These are phyloP conservation scores for Cremastinae sp. DNA, from an alignment of 2,888 invertebrate species.

Conservation along the genomic window DNA sequence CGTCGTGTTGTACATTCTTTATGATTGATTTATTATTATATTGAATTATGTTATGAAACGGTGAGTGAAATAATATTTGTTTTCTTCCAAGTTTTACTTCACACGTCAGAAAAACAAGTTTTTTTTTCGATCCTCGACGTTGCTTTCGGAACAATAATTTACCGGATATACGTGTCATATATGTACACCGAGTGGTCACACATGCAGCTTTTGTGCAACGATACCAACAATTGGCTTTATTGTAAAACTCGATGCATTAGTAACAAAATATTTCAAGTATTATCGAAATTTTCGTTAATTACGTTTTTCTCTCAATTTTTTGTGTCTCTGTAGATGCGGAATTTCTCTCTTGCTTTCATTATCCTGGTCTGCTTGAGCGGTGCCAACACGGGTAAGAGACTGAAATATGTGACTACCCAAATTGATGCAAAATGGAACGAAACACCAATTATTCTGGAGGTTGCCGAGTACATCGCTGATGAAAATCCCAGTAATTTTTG, in stretches of 20 bases:
- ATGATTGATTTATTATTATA: constrained; percentile 63
- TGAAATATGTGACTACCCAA: constrained; percentile 90
- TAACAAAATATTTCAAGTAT: constrained; percentile 8
- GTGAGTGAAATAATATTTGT: constrained; percentile 57
- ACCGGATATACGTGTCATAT: too few relatives aligned
- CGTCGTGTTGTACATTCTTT: constrained; percentile 61
- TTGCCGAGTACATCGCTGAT: constrained; percentile 92
- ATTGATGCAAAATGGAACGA: constrained; percentile 97
- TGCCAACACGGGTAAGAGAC: constrained; percentile 80
- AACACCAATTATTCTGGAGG: constrained; percentile 94
- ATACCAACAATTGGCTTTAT: too few relatives aligned
- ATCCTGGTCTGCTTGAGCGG: constrained; percentile 63
- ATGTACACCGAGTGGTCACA: too few relatives aligned
- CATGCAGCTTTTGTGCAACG: too few relatives aligned
- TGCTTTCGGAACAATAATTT: not conserved
- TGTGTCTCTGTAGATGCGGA: constrained; percentile 64
- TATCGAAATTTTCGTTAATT: not conserved
- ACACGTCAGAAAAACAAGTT: not conserved
- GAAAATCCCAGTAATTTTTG: constrained; percentile 91
- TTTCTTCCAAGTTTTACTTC: not conserved
- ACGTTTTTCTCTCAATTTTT: not conserved
- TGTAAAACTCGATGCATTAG: too few relatives aligned
- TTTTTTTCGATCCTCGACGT: not conserved
- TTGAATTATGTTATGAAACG: constrained; percentile 63
- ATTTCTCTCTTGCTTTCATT: constrained; percentile 58